These are phyloP conservation scores for Paguma larvata DNA, from an alignment of 2,797 vertebrate genomes.

Conservation along the genomic window DNA sequence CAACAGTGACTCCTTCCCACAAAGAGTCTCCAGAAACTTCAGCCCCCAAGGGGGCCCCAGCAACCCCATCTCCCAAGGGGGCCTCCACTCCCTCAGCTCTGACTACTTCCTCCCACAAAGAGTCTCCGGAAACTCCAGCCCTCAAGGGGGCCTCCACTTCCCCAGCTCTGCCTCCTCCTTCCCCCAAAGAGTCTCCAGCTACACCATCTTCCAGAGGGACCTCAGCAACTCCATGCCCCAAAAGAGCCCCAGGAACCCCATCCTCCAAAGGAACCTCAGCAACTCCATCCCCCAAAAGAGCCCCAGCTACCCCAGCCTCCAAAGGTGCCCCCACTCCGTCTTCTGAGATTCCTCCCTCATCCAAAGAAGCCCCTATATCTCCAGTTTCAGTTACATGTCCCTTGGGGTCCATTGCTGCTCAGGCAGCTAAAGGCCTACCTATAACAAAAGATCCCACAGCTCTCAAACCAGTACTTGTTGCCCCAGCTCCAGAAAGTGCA, in stretches of 20 bases:
- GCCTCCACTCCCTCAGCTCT: not conserved
- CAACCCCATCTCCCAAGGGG: not conserved
- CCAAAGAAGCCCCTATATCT: not conserved
- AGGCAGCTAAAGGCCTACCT: constrained; percentile 48
- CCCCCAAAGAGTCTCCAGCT: not conserved
- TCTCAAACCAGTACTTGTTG: constrained; percentile 48
- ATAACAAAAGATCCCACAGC: constrained; percentile 38
- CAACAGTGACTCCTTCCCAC: not conserved
- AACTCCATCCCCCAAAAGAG: not conserved
- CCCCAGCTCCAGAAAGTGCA: constrained; percentile 36
- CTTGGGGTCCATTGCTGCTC: constrained; percentile 8
- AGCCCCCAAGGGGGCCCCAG: not conserved
- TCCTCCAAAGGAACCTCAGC: not conserved
- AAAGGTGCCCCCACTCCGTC: not conserved
- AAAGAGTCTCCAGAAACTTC: no score
- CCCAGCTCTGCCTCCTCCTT: no score
- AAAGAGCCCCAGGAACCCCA: not conserved
- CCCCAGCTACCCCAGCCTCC: not conserved
- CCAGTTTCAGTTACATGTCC: constrained; percentile 12
- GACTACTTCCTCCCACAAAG: not conserved
- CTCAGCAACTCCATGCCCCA: not conserved
- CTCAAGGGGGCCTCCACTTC: not conserved
- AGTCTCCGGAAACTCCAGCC: not conserved
- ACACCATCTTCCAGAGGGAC: not conserved
- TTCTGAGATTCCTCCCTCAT: not conserved